These are phyloP conservation scores for Clunio marinus DNA, from an alignment of 2,888 invertebrate species.

Conservation along the genomic window DNA sequence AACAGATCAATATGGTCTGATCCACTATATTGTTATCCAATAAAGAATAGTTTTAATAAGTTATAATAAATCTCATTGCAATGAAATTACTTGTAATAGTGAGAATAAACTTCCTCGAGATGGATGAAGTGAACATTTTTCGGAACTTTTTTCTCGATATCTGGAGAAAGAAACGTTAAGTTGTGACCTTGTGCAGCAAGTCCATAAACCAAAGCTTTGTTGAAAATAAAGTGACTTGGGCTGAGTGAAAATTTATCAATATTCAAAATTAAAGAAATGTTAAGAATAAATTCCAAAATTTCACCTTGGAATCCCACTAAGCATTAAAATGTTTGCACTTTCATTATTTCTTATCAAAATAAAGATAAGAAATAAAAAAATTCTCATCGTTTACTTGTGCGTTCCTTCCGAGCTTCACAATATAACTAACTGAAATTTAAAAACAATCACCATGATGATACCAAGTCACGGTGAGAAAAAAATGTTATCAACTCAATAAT, in stretches of 20 bases:
- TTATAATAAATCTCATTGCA: no score
- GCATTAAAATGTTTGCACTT: not conserved
- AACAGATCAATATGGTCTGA: constrained; percentile 15
- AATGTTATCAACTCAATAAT: no score
- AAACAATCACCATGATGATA: no score
- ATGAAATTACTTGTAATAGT: not conserved
- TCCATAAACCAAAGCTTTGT: constrained; percentile 36
- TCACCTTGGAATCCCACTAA: constrained; percentile 28
- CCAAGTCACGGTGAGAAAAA: no score
- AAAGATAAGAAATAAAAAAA: no score
- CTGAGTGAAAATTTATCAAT: not conserved
- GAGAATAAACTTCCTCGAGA: constrained; percentile 43
- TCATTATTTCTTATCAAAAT: constrained; percentile 25
- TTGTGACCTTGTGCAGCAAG: constrained; percentile 41
- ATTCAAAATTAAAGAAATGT: not conserved
- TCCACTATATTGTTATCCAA: constrained; percentile 6
- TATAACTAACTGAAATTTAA: no score
- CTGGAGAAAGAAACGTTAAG: constrained; percentile 42
- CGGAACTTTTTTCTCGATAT: constrained; percentile 42
- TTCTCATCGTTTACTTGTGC: no score
- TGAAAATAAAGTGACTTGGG: constrained; percentile 24
- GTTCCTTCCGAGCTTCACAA: no score
- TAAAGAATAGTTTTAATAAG: not conserved
- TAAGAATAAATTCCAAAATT: no score
- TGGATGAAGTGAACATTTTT: constrained; percentile 44